A percentile compares a stretch with the other conserved stretches of the same genome.
Conservation (phyloP, 2,888 invertebrate species). For the Lissocephala sabroskyi region DNA sequence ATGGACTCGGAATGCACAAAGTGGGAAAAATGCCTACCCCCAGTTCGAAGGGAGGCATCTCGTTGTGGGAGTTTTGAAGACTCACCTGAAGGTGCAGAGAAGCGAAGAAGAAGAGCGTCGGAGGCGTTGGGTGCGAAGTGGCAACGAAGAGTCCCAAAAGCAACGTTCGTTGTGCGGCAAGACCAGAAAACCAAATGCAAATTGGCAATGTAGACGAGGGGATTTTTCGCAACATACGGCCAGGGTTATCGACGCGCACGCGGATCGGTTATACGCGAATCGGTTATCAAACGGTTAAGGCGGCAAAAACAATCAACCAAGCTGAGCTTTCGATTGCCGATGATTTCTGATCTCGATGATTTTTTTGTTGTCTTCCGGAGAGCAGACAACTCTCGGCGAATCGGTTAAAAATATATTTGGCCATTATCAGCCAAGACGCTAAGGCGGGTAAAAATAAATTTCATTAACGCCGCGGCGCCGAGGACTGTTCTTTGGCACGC, state of each 20-base stretch:
- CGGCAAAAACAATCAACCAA: no score
- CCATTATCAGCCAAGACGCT: slow-evolving; percentile 6
- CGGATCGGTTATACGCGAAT: neutral
- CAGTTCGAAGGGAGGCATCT: slow-evolving; percentile 40
- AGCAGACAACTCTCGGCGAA: slow-evolving; percentile 25
- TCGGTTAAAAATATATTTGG: slow-evolving; percentile 33
- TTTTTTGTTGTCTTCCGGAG: neutral
- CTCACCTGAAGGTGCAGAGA: slow-evolving; percentile 46
- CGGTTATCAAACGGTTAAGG: neutral
- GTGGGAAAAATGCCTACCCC: slow-evolving; percentile 30
- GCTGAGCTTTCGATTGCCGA: no score
- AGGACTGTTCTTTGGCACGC: no score
- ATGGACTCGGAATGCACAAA: slow-evolving; percentile 6
- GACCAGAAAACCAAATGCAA: slow-evolving; percentile 64
- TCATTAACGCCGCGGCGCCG: no score
- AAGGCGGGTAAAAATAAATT: slow-evolving; percentile 48
- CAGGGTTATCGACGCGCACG: slow-evolving; percentile 32
- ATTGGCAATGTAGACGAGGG: slow-evolving; percentile 19
- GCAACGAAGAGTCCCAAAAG: slow-evolving; percentile 34
- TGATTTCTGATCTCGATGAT: no score
- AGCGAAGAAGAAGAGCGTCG: slow-evolving; percentile 27
- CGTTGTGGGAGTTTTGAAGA: slow-evolving; percentile 12
- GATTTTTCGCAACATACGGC: neutral
- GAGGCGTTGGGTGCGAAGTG: slow-evolving; percentile 27
- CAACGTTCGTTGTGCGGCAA: slow-evolving; percentile 61